phyloP scores from a whole-genome alignment of 2,113 vertebrate species.

The Henicopernis longicauda region DNA sequence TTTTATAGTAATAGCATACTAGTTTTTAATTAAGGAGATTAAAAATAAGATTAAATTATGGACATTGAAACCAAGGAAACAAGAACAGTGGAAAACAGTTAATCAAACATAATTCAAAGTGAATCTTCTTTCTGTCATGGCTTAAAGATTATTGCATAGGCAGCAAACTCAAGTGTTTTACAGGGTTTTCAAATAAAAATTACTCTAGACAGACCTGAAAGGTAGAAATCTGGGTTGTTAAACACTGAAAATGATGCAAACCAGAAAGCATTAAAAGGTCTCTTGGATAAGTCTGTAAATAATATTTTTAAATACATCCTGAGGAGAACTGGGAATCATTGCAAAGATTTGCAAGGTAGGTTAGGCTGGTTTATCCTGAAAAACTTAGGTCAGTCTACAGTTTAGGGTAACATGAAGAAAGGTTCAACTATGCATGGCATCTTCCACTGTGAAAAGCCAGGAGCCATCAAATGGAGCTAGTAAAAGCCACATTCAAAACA shows the following conservation, averaged over 20 bases:
- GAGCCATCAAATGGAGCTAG: not conserved
- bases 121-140: not conserved
- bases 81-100: not conserved
- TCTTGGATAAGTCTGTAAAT: not conserved
- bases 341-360: not conserved
- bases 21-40: not conserved
- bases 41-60: not conserved
- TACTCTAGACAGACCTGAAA: not conserved
- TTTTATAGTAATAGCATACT: not conserved
- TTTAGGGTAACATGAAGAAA: not conserved
- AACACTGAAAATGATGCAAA: not conserved
- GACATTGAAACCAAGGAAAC: not conserved
- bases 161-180: not conserved
- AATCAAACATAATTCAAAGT: not conserved
- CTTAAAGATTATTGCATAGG: not conserved
- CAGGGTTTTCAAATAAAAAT: not conserved
- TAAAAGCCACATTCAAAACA: not conserved
- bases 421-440: accelerated
- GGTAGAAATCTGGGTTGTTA: not conserved
- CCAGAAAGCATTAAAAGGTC: not conserved
- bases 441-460: not conserved
- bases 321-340: not conserved
- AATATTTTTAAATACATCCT: not conserved
- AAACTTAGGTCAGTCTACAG: not conserved
- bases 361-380: not conserved